Evolutionary conservation across 2,888 invertebrate genomes (phyloP).

Genomic region (Eupithecia subumbrata): DNA sequence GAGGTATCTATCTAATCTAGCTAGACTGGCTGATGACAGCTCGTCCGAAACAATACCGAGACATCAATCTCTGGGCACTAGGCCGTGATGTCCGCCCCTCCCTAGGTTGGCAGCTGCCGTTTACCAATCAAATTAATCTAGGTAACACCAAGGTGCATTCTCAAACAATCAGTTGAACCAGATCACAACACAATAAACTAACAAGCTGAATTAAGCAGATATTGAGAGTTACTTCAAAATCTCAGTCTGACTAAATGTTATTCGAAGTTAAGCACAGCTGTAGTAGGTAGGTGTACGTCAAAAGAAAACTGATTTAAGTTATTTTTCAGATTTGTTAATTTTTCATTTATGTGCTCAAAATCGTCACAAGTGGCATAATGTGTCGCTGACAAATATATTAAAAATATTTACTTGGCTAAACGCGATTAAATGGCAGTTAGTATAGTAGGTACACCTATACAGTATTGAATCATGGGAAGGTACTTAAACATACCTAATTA

Average conservation of each 20-base stretch:
- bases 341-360: too few relatives aligned
- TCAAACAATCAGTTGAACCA: background rate
- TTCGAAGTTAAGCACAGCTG: too few relatives aligned
- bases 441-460: too few relatives aligned
- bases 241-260: too few relatives aligned
- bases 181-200: background rate
- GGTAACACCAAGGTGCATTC: background rate
- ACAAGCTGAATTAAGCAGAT: background rate
- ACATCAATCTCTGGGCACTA: conserved; percentile 29
- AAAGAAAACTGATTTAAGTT: too few relatives aligned
- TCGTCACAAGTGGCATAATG: too few relatives aligned
- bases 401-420: too few relatives aligned
- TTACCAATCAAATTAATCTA: conserved; percentile 1
- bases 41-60: conserved; percentile 8
- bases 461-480: background rate
- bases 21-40: conserved; percentile 3
- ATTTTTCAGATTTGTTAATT: too few relatives aligned
- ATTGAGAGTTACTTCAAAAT: too few relatives aligned
- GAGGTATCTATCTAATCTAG: background rate
- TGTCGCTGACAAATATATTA: too few relatives aligned
- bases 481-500: background rate
- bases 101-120: conserved; percentile 23
- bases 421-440: background rate
- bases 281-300: too few relatives aligned
- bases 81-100: conserved; percentile 31